Evolutionary conservation across 2,888 invertebrate genomes (phyloP).

Genomic region (Neoaliturus tenellus): DNA sequence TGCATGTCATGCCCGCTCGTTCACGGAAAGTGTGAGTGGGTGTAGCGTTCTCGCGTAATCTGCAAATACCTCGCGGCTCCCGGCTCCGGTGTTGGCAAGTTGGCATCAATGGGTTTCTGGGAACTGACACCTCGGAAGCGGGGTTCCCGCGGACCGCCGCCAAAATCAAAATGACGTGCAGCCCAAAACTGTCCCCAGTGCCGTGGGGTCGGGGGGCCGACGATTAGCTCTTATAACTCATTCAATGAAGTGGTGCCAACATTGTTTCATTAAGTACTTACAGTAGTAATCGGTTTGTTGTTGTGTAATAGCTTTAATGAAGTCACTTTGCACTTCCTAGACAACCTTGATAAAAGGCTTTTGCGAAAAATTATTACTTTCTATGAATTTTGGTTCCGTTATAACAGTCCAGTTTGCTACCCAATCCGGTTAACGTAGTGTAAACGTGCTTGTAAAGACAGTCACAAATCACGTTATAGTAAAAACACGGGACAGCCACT

Average conservation of each 20-base stretch:
- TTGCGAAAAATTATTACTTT: too few species aligned
- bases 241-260: neutral
- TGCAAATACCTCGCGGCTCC: neutral
- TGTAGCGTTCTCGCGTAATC: conserved; percentile 15
- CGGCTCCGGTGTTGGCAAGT: too few species aligned
- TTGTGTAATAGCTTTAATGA: neutral
- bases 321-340: neutral
- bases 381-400: too few species aligned
- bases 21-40: conserved; percentile 3
- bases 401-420: too few species aligned
- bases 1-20: neutral
- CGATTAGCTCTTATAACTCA: conserved; percentile 12
- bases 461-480: too few species aligned
- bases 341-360: too few species aligned
- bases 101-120: neutral
- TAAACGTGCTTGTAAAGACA: too few species aligned
- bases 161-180: neutral
- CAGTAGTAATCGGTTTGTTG: conserved; percentile 1
- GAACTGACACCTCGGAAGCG: neutral
- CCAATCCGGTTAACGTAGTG: too few species aligned
- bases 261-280: neutral
- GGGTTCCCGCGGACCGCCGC: neutral
- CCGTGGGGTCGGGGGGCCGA: neutral
- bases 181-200: neutral
- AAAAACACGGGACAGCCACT: too few species aligned